Base-by-base conservation (phyloP, 2,797 vertebrate genomes). In the Propithecus deckenii region DNA sequence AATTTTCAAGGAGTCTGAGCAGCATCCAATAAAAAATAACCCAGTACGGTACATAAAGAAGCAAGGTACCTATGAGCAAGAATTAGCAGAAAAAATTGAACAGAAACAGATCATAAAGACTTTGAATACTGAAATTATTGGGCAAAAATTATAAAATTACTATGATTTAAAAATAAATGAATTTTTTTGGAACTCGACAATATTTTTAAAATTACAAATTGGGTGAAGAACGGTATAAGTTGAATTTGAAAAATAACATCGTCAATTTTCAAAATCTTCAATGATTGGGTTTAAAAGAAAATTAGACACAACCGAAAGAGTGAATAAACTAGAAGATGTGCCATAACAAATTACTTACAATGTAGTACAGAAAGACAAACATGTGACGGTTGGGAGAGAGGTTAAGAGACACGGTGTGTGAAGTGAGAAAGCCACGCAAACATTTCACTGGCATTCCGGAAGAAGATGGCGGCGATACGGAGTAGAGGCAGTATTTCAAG, bases 171-270 rank as follows among this genome's bases (percentile, higher is more conserved):
- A 88, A 90, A 76, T 18, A 79, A 23, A 72, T 3, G 20, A 35
- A 38, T 69, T 22, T 38, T 4, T 22, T 35, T 35, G 74, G n/a
- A 75, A 91, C 12, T 50, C 48, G 35, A 63, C 81, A 86, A 63
- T 38, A 61, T 75, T 91, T 76, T 69, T 1, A 0, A 79, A 85
- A 52, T 28, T 57, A 20, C 4, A 69, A 72, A 72, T 65, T 52
- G 65, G 48, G 25, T 86, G 48, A 88, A 79, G 48, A 90, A 65
- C 6, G 67, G 32, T 38, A 35, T n/a, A 85, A 71, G 79, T 75
- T 92, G 87, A 63, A 79, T 69, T 63, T 89, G 83, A 95, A 91
- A 93, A 92, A 78, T 86, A 43, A 57, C 79, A 65, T 17, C 5
- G 28, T 3, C 48, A 59, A 4, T 83, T 96, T 94, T 69, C 38